Percentiles rank a stretch among this genome's conserved stretches.
Conservation (phyloP, 2,888 invertebrate species). For the Aleiodes alternator region DNA sequence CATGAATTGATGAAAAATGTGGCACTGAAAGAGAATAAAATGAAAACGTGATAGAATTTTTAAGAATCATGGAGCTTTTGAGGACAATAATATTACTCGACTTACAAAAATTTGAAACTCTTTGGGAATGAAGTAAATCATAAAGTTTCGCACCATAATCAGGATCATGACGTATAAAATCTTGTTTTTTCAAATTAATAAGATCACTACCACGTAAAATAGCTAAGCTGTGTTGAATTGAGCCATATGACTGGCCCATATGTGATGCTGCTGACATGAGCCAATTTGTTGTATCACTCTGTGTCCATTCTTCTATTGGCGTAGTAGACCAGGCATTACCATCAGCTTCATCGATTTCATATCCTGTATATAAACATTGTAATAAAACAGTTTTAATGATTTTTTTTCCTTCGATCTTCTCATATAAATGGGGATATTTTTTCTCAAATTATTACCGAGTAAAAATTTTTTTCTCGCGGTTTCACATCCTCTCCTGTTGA, state of each 20-base stretch:
- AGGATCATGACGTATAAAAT: constrained; percentile 68
- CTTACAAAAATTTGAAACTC: constrained; percentile 63
- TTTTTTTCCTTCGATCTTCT: background rate
- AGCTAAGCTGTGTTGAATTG: constrained; percentile 67
- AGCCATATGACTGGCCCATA: constrained; percentile 66
- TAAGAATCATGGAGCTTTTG: background rate
- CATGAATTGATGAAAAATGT: constrained; percentile 52
- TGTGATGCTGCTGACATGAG: constrained; percentile 67
- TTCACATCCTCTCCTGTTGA: constrained; percentile 14
- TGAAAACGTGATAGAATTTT: constrained; percentile 2
- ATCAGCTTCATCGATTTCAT: constrained; percentile 63
- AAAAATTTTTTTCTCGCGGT: constrained; percentile 35
- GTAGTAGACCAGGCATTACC: constrained; percentile 77
- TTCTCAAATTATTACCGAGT: constrained; percentile 27
- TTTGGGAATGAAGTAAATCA: constrained; percentile 67
- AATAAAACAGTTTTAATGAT: constrained; percentile 3
- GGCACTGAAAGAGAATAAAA: constrained; percentile 56
- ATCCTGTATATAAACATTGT: constrained; percentile 56
- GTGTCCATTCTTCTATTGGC: constrained; percentile 77
- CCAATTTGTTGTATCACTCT: constrained; percentile 79
- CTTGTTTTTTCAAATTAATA: constrained; percentile 62
- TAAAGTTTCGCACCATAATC: constrained; percentile 68
- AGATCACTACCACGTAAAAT: constrained; percentile 67
- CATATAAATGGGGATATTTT: background rate
- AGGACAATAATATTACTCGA: constrained; percentile 26